A percentile compares a stretch with the other conserved stretches of the same genome.
These are phyloP conservation scores for Lateolabrax maculatus DNA, from an alignment of 2,797 vertebrate genomes.

Conservation along the genomic window DNA sequence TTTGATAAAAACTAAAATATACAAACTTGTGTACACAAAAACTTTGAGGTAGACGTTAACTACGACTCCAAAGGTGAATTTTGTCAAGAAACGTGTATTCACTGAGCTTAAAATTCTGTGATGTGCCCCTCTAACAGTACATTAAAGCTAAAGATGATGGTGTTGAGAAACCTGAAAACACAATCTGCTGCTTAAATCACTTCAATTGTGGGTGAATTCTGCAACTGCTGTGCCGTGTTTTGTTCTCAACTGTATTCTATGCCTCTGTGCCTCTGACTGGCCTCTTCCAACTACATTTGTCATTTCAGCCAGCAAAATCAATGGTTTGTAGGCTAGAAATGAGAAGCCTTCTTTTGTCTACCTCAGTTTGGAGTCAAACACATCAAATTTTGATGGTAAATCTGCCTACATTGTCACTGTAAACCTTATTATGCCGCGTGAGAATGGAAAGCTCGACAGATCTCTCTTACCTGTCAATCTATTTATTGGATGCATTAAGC, in stretches of 20 bases:
- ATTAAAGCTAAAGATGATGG: neutral
- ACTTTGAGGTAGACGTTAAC: neutral
- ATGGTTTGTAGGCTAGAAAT: too few species aligned
- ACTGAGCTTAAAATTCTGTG: neutral
- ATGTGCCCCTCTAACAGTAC: accelerated
- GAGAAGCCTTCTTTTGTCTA: neutral
- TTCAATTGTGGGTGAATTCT: neutral
- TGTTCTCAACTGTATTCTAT: neutral
- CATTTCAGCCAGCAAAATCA: neutral
- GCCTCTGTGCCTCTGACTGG: neutral
- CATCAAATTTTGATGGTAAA: neutral
- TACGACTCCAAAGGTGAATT: neutral
- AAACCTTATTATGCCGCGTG: too few species aligned
- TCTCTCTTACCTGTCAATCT: neutral
- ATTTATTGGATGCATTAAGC: neutral
- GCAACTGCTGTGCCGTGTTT: too few species aligned
- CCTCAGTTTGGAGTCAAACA: neutral
- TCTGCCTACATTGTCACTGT: neutral
- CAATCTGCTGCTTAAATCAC: too few species aligned
- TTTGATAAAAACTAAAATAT: neutral
- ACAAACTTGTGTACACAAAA: neutral
- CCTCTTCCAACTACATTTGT: neutral
- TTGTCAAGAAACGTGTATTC: neutral
- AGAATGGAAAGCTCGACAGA: neutral
- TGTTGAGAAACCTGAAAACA: neutral